These are phyloP conservation scores for Protaetia brevitarsis DNA, from an alignment of 1,140 invertebrate genomes.

Conservation along the genomic window DNA sequence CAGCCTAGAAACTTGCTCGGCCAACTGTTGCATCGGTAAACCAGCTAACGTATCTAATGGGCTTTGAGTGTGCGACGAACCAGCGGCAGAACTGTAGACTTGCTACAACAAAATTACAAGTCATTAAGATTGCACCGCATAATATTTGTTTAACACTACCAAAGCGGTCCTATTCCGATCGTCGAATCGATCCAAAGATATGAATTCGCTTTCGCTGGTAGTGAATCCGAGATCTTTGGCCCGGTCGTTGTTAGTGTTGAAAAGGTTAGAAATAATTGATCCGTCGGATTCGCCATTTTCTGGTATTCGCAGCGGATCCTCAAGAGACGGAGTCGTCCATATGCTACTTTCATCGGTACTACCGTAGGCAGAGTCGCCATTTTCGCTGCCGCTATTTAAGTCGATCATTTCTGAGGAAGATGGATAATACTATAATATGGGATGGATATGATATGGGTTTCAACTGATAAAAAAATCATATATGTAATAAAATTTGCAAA, in stretches of 20 bases:
- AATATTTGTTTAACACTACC: conserved; percentile 30
- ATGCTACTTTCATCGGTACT: background rate
- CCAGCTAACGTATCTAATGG: conserved; percentile 39
- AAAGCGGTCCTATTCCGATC: conserved; percentile 40
- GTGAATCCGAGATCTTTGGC: conserved; percentile 46
- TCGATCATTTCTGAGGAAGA: conserved; percentile 27
- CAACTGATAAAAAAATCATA: background rate
- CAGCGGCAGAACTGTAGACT: conserved; percentile 39
- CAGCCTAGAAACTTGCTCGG: conserved; percentile 46
- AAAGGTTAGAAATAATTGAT: conserved; percentile 40
- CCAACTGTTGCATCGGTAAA: conserved; percentile 46
- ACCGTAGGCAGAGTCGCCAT: background rate
- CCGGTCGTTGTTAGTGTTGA: conserved; percentile 43
- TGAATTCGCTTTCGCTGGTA: conserved; percentile 45
- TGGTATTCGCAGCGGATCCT: conserved; percentile 43
- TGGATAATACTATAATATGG: background rate
- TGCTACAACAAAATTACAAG: conserved; percentile 36
- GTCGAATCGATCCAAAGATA: conserved; percentile 43
- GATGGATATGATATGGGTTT: background rate
- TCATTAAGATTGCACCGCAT: background rate
- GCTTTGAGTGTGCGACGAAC: conserved; percentile 28
- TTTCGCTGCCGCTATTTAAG: conserved; percentile 4
- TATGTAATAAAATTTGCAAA: background rate
- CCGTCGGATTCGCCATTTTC: conserved; percentile 34
- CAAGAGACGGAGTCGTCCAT: conserved; percentile 38